Conservation (phyloP, 2,888 invertebrate species). For the Eudasyphora cyanicolor region DNA sequence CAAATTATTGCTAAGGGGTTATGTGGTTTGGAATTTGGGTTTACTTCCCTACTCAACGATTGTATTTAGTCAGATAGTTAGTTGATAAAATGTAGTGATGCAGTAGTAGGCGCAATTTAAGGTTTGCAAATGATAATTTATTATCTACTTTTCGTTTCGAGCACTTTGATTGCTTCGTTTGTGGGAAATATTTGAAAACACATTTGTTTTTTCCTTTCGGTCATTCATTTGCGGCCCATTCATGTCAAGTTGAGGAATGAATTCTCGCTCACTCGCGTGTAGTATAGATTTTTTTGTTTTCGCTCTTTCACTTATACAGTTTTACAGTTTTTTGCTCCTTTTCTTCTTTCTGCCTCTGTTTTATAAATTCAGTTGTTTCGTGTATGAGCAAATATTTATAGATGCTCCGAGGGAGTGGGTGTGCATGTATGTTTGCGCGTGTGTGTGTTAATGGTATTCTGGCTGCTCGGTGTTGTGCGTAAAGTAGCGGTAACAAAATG, state of each 20-base stretch:
- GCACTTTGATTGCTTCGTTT: not conserved
- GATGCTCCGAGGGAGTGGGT: constrained; percentile 3
- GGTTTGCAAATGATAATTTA: too few relatives aligned
- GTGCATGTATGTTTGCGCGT: constrained; percentile 10
- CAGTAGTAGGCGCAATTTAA: too few relatives aligned
- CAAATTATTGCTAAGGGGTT: not conserved
- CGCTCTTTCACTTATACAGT: constrained; percentile 26
- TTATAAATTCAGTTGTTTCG: constrained; percentile 20
- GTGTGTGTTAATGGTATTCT: not conserved
- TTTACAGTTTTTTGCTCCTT: constrained; percentile 37
- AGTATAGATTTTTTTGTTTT: not conserved
- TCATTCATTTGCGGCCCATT: constrained; percentile 28
- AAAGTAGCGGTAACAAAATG: constrained; percentile 34
- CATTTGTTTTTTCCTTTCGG: constrained; percentile 17
- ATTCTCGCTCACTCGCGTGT: constrained; percentile 3
- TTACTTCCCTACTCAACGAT: too few relatives aligned
- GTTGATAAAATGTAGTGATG: too few relatives aligned
- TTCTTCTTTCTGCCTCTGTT: constrained; percentile 29
- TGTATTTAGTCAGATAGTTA: too few relatives aligned
- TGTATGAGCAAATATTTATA: constrained; percentile 11
- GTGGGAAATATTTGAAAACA: not conserved
- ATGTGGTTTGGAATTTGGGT: too few relatives aligned
- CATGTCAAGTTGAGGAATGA: not conserved
- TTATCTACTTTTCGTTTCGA: constrained; percentile 34
- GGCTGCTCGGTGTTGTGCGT: constrained; percentile 27